A percentile compares a stretch with the other conserved stretches of the same genome.
Conservation (phyloP, 2,797 vertebrate species). For the Danio choprae region DNA sequence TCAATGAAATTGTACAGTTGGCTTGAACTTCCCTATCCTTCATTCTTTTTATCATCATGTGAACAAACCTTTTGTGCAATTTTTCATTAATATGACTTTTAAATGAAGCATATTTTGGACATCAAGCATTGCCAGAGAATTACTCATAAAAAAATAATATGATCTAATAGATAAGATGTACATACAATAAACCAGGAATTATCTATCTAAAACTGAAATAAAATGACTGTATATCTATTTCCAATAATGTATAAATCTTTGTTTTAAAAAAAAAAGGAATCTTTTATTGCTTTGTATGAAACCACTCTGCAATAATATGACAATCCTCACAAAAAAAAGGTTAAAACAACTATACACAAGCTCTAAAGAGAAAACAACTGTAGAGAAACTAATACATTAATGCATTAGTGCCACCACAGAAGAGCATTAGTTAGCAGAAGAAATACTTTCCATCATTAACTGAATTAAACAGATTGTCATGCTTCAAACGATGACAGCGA, state of each 20-base stretch:
- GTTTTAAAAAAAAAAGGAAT: slow-evolving; percentile 14
- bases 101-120: background rate
- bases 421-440: background rate
- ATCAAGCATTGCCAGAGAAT: background rate
- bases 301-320: slow-evolving; percentile 14
- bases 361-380: background rate
- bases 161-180: background rate
- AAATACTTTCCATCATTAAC: background rate
- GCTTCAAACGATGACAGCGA: background rate
- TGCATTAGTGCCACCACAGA: background rate
- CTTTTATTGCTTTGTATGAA: slow-evolving; percentile 20
- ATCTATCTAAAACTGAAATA: background rate
- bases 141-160: background rate
- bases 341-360: slow-evolving; percentile 16
- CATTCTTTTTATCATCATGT: too few species aligned
- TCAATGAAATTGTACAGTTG: too few species aligned
- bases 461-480: background rate
- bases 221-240: background rate
- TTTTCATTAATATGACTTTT: background rate
- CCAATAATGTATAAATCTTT: background rate
- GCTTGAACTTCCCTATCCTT: too few species aligned
- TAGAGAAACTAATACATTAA: too few species aligned
- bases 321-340: background rate
- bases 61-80: background rate
- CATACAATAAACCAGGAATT: background rate